A percentile compares a stretch with the other conserved stretches of the same genome.
phyloP scores from a whole-genome alignment of 2,797 vertebrate genomes.

The Lutjanus campechanus region DNA sequence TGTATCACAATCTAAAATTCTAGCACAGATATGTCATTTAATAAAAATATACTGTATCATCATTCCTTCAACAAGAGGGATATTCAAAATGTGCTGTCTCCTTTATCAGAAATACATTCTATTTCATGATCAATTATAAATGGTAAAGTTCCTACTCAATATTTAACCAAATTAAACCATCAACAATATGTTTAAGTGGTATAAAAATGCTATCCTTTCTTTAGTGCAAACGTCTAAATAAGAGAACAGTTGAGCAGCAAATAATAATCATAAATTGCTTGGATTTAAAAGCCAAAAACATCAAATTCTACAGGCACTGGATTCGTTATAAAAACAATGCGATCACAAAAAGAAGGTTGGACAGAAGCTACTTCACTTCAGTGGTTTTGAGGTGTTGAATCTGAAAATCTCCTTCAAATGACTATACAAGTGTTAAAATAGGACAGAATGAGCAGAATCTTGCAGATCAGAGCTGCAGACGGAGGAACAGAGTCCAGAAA shows the following conservation, averaged over 20 bases:
- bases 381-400: constrained; percentile 38
- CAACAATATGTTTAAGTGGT: constrained; percentile 34
- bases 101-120: constrained; percentile 61
- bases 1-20: constrained; percentile 23
- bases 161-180: constrained; percentile 13
- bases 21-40: constrained; percentile 26
- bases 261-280: constrained; percentile 13
- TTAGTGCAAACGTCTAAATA: constrained; percentile 71
- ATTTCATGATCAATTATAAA: constrained; percentile 45
- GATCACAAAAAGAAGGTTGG: constrained; percentile 22
- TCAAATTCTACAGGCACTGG: constrained; percentile 71
- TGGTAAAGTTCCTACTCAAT: constrained; percentile 9
- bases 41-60: constrained; percentile 48
- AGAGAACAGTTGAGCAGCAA: constrained; percentile 54
- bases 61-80: constrained; percentile 29
- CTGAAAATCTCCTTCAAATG: constrained; percentile 39
- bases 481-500: constrained; percentile 30
- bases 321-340: constrained; percentile 47
- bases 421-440: constrained; percentile 1
- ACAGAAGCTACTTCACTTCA: constrained; percentile 38
- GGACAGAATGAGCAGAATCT: background rate
- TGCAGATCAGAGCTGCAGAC: constrained; percentile 17
- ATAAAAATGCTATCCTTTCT: constrained; percentile 37
- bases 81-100: constrained; percentile 43
- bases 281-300: constrained; percentile 47